Evolutionary conservation across 1,140 invertebrate genomes (phyloP), one percentile per base, ranked within the genome.

Genomic region (Aradophagus sp.): DNA sequence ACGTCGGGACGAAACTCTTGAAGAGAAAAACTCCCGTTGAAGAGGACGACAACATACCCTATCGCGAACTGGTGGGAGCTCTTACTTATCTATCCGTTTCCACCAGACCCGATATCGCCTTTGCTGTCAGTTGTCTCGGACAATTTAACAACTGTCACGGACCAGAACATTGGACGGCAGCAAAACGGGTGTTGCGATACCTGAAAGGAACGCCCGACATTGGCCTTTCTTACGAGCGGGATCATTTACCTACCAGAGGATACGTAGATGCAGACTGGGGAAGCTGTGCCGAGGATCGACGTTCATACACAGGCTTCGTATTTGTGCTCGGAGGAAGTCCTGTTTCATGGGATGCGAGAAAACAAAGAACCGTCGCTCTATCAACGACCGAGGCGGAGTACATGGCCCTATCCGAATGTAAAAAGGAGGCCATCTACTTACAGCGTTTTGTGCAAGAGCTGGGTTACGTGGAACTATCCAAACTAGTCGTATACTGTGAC

Each of bases 31-130:
- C 3, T 6, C 5, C 5, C 3, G 4, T 2, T 11, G 2, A 6
- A 31, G 29, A 31, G 4, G 29, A 31, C 3, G 3, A 10, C 2
- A 31, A 31, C 4, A 3, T 31, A 11, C 29, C 29, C 4, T 31
- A 31, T 11, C 29, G 29, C 3, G n/a, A 31, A 11, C 29, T 31
- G n/a, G 29, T 31, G 5, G 29, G 29, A 8, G 29, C 29, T 11
- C 29, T 31, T 2, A 5, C 29, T 3, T 31, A 11, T 3, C 29
- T 6, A 11, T 11, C 29, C 20, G 20, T 23, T 4, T 10, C n/a
- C n/a, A 31, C 29, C 2, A 31, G 83, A 23, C 82, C 77, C n/a
- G 83, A 86, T 48, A 76, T 85, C 23, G 39, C 77, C 5, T 80
- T 73, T 47, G 67, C 77, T 27, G 76, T 67, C 3, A 66, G 27